phyloP scores from a whole-genome alignment of 1,140 invertebrate species.

The Zaprionus tsacasi region DNA sequence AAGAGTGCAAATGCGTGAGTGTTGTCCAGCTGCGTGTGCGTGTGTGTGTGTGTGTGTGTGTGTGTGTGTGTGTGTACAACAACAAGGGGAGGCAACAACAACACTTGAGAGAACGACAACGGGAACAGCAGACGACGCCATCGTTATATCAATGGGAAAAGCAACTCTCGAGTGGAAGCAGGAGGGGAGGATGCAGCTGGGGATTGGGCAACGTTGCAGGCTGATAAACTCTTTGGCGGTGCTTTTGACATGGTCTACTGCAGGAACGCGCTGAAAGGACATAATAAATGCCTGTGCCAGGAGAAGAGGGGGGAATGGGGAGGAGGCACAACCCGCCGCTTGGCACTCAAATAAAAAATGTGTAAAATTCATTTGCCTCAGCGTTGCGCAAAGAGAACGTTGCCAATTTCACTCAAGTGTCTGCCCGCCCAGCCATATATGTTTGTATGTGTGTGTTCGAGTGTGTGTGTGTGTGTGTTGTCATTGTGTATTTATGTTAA shows the following conservation, averaged over 20 bases:
- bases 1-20: constrained; percentile 59
- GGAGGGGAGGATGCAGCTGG: neutral
- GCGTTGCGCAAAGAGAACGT: constrained; percentile 33
- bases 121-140: constrained; percentile 29
- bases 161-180: neutral
- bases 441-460: constrained; percentile 4
- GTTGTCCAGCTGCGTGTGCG: constrained; percentile 24
- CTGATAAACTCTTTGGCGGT: constrained; percentile 75
- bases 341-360: constrained; percentile 55
- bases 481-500: constrained; percentile 76
- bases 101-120: constrained; percentile 9
- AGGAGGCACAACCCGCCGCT: constrained; percentile 15
- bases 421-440: constrained; percentile 2
- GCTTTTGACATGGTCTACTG: constrained; percentile 59
- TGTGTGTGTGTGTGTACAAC: constrained; percentile 38
- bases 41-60: constrained; percentile 16
- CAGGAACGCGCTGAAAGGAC: constrained; percentile 66
- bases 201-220: constrained; percentile 14
- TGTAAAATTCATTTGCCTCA: constrained; percentile 49
- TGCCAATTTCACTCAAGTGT: constrained; percentile 60
- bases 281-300: constrained; percentile 66
- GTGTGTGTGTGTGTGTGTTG: constrained; percentile 31
- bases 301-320: neutral
- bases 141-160: constrained; percentile 51
- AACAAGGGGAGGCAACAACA: constrained; percentile 17